phyloP scores from a whole-genome alignment of 2,113 vertebrate species.

The Archocentrus centrarchus region DNA sequence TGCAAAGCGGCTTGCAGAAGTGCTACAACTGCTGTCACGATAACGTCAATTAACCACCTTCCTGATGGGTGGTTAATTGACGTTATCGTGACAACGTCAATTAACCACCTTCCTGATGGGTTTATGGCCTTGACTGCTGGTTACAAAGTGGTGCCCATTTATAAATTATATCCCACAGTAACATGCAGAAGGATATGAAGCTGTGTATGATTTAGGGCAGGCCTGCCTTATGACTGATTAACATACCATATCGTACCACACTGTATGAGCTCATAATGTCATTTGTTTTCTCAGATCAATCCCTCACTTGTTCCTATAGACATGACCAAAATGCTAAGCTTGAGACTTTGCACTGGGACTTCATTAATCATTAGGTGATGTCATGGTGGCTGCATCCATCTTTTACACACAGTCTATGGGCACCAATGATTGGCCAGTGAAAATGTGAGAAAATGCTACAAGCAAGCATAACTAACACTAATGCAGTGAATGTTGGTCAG shows the following conservation, averaged over 20 bases:
- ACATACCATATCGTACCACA: not conserved
- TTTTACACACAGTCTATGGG: too few relatives aligned
- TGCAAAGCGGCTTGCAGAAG: not conserved
- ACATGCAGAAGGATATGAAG: too few relatives aligned
- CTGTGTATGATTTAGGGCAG: rapidly evolving
- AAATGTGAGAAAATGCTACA: too few relatives aligned
- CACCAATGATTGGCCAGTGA: not conserved
- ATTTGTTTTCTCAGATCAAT: not conserved
- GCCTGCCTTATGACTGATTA: not conserved
- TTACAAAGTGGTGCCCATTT: not conserved
- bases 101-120: not conserved
- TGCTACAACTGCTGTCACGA: not conserved
- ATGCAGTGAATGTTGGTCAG: too few relatives aligned
- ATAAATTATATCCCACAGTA: not conserved
- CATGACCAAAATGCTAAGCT: not conserved
- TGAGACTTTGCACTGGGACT: not conserved
- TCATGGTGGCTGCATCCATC: too few relatives aligned
- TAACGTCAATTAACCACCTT: rapidly evolving
- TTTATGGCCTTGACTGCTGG: not conserved
- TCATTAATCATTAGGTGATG: too few relatives aligned
- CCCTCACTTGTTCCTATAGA: not conserved
- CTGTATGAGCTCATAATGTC: not conserved
- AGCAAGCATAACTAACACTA: too few relatives aligned
- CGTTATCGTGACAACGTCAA: too few relatives aligned
- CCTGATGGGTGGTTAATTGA: too few relatives aligned